Base-by-base conservation (phyloP, 2,113 vertebrate genomes). In the Spea multiplicata region DNA sequence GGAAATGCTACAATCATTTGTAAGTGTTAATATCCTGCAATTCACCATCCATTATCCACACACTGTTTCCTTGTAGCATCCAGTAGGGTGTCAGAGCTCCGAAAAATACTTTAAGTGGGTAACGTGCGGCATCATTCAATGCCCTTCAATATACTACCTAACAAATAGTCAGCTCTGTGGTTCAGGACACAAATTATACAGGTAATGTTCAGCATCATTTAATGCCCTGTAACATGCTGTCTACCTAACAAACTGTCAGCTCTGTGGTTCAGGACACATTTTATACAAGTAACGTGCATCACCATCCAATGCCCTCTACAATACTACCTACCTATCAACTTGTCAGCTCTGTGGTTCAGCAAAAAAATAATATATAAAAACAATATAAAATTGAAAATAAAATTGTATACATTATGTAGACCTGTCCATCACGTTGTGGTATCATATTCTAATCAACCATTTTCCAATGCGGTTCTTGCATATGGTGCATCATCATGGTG, bases 1-100 rank as follows among this genome's bases (percentile, higher is more conserved):
- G 55, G 71, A 78, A 65, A 79, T 79, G 77, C 70, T 73, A 73
- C 77, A 66, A 73, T 79, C 77, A 67, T 79, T 79, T 79, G 50
- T 73, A 79, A 73, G 62, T 67, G 70, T n/a, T 79, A 73, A 79
- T 79, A 79, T 73, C 62, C 70, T 30, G 64, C 73, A 62, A 67
- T 66, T 67, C 70, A 48, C 44, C 71, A 66, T 79, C 77, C 62
- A 73, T 79, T 79, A 79, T 79, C 77, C 50, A 70, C 5, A 49
- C 13, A 53, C 69, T 17, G 48, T 16, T 69, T 55, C 10, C 44
- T 45, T 16, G 0, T 12, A n/a, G 47, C 12, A 8, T 44, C 13
- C 9, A 75, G 7, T 8, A 14, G 44, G 55, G 74, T 76, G n/a
- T 14, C 65, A 67, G 8, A 10, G 6, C 64, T 55, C 48, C 53